Percentiles rank a stretch among this genome's conserved stretches.
phyloP scores from a whole-genome alignment of 2,888 invertebrate species.

The Tryphoninae sp. region DNA sequence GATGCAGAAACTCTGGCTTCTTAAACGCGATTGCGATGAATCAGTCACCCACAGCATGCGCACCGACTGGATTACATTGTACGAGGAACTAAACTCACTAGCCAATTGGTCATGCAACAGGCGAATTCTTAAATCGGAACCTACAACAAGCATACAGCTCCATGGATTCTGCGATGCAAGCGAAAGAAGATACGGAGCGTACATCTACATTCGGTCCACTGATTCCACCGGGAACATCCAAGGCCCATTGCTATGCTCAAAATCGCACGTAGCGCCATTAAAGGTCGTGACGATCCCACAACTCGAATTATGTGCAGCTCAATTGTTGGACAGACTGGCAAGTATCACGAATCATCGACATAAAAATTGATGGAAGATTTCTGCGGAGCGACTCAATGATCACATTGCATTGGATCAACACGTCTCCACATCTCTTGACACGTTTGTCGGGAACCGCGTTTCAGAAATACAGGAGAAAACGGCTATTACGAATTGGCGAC shows the following conservation, averaged over 20 bases:
- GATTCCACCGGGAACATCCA: neutral
- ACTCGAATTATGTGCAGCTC: conserved; percentile 55
- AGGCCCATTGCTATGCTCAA: conserved; percentile 54
- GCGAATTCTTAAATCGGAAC: too few species aligned
- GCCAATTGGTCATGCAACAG: too few species aligned
- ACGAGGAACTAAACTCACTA: too few species aligned
- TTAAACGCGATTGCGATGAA: conserved; percentile 50
- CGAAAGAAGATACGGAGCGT: conserved; percentile 56
- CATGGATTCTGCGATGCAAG: conserved; percentile 28
- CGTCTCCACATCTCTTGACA: too few species aligned
- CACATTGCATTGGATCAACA: conserved; percentile 58
- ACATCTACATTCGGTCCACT: conserved; percentile 33
- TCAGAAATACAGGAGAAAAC: too few species aligned
- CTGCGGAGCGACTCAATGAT: conserved; percentile 64
- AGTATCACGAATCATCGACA: neutral
- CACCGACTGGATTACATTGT: too few species aligned
- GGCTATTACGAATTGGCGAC: conserved; percentile 29
- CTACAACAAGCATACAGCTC: too few species aligned
- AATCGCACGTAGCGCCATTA: conserved; percentile 54
- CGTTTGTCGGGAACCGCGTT: too few species aligned
- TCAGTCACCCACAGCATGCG: neutral
- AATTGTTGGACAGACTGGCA: conserved; percentile 31
- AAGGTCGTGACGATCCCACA: conserved; percentile 53
- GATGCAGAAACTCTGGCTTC: conserved; percentile 48
- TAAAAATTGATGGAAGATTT: neutral